A percentile compares a stretch with the other conserved stretches of the same genome.
Evolutionary conservation across 2,113 vertebrate species (phyloP).

Genomic region (Chroicocephalus ridibundus): DNA sequence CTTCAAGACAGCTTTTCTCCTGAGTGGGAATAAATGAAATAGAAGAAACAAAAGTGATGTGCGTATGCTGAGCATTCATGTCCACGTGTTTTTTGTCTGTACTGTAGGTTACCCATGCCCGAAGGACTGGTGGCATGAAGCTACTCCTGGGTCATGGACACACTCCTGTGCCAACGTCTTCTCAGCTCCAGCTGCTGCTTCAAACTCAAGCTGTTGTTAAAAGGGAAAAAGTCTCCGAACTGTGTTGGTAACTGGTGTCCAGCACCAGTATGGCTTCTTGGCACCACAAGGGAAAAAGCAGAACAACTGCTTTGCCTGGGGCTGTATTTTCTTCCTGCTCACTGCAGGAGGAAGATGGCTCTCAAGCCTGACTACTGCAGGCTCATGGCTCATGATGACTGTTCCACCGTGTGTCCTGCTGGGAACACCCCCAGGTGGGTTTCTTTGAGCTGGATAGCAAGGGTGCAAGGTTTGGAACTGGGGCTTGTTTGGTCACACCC

Average conservation of each 20-base stretch:
- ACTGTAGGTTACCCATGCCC: fast-evolving
- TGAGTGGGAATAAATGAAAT: neutral
- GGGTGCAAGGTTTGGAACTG: neutral
- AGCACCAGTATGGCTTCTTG: fast-evolving
- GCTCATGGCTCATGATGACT: neutral
- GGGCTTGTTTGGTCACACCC: neutral
- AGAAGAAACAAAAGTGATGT: neutral
- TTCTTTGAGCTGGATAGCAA: neutral
- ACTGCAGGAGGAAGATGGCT: neutral
- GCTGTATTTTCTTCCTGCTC: neutral
- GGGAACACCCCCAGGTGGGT: neutral
- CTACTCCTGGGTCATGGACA: fast-evolving
- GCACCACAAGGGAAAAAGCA: neutral
- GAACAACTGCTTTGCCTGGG: neutral
- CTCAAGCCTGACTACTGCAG: neutral
- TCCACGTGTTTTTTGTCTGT: neutral
- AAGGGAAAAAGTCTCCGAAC: neutral
- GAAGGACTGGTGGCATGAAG: neutral
- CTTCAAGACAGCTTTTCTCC: neutral
- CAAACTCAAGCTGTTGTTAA: neutral
- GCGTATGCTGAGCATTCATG: neutral
- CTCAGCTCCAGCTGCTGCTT: neutral
- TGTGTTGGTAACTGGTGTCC: neutral
- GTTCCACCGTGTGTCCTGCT: neutral
- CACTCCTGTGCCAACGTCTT: neutral